phyloP scores from a whole-genome alignment of 2,113 vertebrate species.

The Pituophis catenifer region DNA sequence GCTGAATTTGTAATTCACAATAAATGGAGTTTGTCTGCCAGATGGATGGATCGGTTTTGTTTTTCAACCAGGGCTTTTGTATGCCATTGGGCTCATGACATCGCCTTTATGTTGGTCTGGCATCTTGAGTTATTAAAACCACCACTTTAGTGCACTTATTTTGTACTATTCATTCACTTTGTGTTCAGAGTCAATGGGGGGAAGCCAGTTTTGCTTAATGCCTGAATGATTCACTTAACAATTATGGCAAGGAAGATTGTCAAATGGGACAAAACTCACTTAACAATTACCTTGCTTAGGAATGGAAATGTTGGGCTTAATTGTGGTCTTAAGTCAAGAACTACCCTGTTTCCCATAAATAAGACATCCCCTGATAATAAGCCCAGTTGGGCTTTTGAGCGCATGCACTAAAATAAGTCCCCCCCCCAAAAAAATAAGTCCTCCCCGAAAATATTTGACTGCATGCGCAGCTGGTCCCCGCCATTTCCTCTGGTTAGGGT shows the following conservation, averaged over 20 bases:
- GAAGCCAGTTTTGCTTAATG: not conserved
- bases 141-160: not conserved
- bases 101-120: not conserved
- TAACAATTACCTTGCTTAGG: too few relatives aligned
- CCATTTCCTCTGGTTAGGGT: too few relatives aligned
- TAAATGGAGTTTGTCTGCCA: slow-evolving; percentile 84
- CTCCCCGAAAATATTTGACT: too few relatives aligned
- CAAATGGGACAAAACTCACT: not conserved
- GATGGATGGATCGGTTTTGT: slow-evolving; percentile 13
- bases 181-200: not conserved
- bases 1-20: slow-evolving; percentile 87
- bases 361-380: too few relatives aligned
- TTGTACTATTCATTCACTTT: not conserved
- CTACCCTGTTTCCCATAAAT: too few relatives aligned
- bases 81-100: not conserved
- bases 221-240: not conserved
- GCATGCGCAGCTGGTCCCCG: too few relatives aligned
- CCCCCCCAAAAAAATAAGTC: too few relatives aligned
- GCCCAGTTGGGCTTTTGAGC: too few relatives aligned
- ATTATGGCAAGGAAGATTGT: not conserved
- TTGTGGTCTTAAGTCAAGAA: not conserved
- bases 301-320: not conserved
- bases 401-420: too few relatives aligned
- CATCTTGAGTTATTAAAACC: not conserved
- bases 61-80: not conserved